Evolutionary conservation across 2,113 vertebrate species (phyloP), one percentile per base, ranked within the genome.

Genomic region (Catharus minimus): DNA sequence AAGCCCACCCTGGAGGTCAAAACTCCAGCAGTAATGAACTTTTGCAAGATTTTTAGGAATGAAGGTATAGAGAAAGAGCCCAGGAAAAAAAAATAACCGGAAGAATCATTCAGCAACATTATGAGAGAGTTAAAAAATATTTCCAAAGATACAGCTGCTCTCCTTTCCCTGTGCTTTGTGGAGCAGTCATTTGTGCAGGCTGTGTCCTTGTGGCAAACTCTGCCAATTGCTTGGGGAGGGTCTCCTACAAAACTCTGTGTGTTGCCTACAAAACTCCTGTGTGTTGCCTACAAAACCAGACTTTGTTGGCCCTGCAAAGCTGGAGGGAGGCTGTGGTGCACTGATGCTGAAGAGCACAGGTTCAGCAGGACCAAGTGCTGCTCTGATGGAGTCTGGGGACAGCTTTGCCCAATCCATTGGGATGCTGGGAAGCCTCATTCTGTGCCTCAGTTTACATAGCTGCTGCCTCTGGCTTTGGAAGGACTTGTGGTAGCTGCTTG

Each of bases 241-340:
- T 52, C 10, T 18, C 26, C 61, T 38, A 2, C 38, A 52, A 47
- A 83, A 11, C 24, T 39, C 39, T 39, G 39, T 39, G 39, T 39
- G 39, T 39, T 11, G 11, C 39, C 38, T 38, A 38, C 38, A 38
- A 9, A 38, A 38, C 38, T 14, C 39, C 39, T 39, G 39, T 39
- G 39, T 39, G 39, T 39, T 13, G 14, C 39, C 46, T 46, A 10
- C 38, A 38, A 38, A 38, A 38, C 38, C 38, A 38, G 38, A 38
- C 10, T 38, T 38, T 38, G 38, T 16, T 43, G 41, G 14, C 32
- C 41, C 33, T 17, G 44, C 0, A 0, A 16, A 36, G 41, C 3
- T 23, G 32, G 22, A 83, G 49, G 15, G 52, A 11, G 41, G 27
- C 36, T 23, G 5, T 21, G 56, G 9, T 43, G 19, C 32, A 4